Conservation (phyloP, 2,888 invertebrate species). For the Agapostemon virescens region DNA sequence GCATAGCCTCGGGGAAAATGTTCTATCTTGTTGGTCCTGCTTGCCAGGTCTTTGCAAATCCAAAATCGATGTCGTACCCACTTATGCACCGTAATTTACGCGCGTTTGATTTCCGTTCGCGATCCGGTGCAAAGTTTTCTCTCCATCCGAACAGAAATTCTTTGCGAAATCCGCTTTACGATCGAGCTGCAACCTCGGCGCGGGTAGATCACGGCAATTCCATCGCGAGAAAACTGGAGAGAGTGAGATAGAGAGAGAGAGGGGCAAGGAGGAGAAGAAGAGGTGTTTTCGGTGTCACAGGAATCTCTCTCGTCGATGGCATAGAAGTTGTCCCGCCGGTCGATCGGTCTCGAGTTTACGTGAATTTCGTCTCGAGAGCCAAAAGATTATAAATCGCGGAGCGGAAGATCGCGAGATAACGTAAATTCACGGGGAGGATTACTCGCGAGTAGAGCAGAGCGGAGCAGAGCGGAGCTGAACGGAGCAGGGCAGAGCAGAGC, state of each 20-base stretch:
- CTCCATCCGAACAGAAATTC: slow-evolving; percentile 2
- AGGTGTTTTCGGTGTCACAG: not conserved
- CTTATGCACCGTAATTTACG: not conserved
- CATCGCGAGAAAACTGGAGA: not conserved
- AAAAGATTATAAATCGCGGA: slow-evolving; percentile 51
- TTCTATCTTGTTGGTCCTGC: not conserved
- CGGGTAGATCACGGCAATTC: not conserved
- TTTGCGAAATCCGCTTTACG: slow-evolving; percentile 7
- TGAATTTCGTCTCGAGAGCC: slow-evolving; percentile 9
- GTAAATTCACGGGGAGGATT: slow-evolving; percentile 43
- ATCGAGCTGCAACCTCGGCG: not conserved
- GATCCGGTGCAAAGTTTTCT: not conserved
- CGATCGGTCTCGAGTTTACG: slow-evolving; percentile 8
- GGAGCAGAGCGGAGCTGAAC: not conserved
- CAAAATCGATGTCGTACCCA: not conserved
- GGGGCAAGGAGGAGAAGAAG: not conserved
- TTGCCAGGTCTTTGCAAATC: not conserved
- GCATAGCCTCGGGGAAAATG: not conserved
- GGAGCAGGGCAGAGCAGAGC: not conserved
- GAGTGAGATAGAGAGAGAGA: not conserved
- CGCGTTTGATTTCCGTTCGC: not conserved
- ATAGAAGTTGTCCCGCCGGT: not conserved
- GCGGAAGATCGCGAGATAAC: slow-evolving; percentile 46
- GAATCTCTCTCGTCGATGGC: not conserved
- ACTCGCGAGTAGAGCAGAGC: not conserved